phyloP scores from a whole-genome alignment of 2,888 invertebrate genomes.

The Trilocha varians region DNA sequence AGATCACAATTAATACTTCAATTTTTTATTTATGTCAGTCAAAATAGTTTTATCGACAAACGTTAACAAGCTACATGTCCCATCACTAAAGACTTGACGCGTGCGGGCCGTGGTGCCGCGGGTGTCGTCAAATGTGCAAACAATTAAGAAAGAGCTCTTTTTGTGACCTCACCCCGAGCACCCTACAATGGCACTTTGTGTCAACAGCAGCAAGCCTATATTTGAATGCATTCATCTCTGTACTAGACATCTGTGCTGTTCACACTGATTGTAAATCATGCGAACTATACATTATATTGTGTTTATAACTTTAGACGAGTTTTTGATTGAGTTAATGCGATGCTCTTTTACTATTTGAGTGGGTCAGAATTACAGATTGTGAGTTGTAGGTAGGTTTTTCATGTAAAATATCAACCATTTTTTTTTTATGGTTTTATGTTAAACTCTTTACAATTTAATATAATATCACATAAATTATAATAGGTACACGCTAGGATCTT shows the following conservation, averaged over 20 bases:
- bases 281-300: too few relatives aligned
- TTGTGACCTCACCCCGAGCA: conserved; percentile 38
- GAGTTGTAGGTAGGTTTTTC: too few relatives aligned
- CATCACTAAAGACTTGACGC: conserved; percentile 21
- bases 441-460: too few relatives aligned
- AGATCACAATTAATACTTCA: neutral
- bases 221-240: conserved; percentile 42
- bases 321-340: too few relatives aligned
- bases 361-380: too few relatives aligned
- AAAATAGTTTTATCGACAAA: conserved; percentile 9
- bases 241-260: conserved; percentile 59
- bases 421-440: too few relatives aligned
- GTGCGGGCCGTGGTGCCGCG: conserved; percentile 32
- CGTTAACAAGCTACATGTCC: conserved; percentile 3
- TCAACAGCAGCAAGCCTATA: conserved; percentile 49
- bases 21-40: conserved; percentile 2
- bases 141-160: conserved; percentile 64
- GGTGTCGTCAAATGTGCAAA: conserved; percentile 65
- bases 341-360: too few relatives aligned
- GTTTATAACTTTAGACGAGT: too few relatives aligned
- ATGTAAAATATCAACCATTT: too few relatives aligned
- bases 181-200: conserved; percentile 58
- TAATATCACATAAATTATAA: too few relatives aligned
- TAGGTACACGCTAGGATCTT: too few relatives aligned
- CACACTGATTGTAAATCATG: conserved; percentile 24